Conservation (phyloP, 2,113 vertebrate species). For the Hemiscyllium ocellatum region DNA sequence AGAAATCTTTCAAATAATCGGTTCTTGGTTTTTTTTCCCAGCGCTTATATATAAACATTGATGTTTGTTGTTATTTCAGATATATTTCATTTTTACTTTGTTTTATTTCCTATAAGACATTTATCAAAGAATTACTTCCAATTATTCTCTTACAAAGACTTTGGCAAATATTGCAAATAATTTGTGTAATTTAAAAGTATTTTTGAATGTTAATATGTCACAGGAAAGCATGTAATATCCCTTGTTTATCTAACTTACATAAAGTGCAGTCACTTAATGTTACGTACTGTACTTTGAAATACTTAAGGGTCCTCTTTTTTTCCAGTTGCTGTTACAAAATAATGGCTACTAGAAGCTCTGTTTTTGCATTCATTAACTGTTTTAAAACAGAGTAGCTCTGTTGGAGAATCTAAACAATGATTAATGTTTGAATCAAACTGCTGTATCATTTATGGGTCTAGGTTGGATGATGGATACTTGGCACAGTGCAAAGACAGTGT, state of each 20-base stretch:
- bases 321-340: conserved; percentile 54
- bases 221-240: conserved; percentile 43
- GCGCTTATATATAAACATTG: background rate
- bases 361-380: conserved; percentile 63
- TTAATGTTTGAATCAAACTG: conserved; percentile 8
- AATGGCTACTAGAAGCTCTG: conserved; percentile 62
- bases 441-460: background rate
- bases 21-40: background rate
- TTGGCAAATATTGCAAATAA: conserved; percentile 36
- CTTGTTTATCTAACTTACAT: conserved; percentile 51
- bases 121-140: background rate
- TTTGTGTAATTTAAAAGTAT: conserved; percentile 25
- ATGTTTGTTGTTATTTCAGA: background rate
- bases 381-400: conserved; percentile 44
- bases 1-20: background rate
- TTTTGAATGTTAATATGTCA: conserved; percentile 1
- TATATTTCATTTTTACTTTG: background rate
- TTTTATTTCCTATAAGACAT: background rate
- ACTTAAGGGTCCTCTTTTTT: conserved; percentile 54
- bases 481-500: background rate
- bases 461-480: background rate
- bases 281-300: conserved; percentile 54
- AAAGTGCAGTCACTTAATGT: conserved; percentile 50
- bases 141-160: background rate
- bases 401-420: conserved; percentile 2